Evolutionary conservation across 1,140 invertebrate species (phyloP), one percentile per base, ranked within the genome.

Genomic region (Sarcophaga peregrina): DNA sequence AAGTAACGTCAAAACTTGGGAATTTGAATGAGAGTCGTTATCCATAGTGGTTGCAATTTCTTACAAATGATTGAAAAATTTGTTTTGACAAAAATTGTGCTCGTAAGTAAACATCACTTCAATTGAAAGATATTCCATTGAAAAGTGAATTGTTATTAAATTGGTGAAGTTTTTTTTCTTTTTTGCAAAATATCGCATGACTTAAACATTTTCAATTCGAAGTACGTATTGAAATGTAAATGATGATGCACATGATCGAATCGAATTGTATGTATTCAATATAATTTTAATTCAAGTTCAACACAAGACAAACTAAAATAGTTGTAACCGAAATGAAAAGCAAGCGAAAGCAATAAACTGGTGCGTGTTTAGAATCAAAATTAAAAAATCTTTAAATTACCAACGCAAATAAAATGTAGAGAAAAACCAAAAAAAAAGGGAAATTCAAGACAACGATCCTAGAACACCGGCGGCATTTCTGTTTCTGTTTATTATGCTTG

Each of bases 351-450:
- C 13, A 11, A 58, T n/a, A 58, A 58, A 58, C 54, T 58, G 13
- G 11, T 58, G 54, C 54, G 54, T 58, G 54, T 58, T 58, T 58
- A 13, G n/a, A 58, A 58, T 58, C 54, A 58, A 58, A 58, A 58
- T 15, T 58, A 58, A n/a, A 58, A 58, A 58, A 58, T 58, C 54
- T 58, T n/a, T n/a, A 13, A 58, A 37, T 37, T 37, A 37, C 25
- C 25, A 37, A 37, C 25, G 25, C 25, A 37, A 37, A 37, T 37
- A 37, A 37, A 37, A 37, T 4, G 25, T 52, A 52, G 13, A 52
- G 13, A 52, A 5, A 58, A 15, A n/a, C 1, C 1, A 58, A n/a
- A 58, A 15, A n/a, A n/a, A 58, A 58, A 15, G n/a, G 6, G n/a
- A 58, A 13, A 58, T 58, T 58, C 7, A 58, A 58, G n/a, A 15